These are phyloP conservation scores for Podarcis cretensis DNA, from an alignment of 2,113 vertebrate genomes.

Conservation along the genomic window DNA sequence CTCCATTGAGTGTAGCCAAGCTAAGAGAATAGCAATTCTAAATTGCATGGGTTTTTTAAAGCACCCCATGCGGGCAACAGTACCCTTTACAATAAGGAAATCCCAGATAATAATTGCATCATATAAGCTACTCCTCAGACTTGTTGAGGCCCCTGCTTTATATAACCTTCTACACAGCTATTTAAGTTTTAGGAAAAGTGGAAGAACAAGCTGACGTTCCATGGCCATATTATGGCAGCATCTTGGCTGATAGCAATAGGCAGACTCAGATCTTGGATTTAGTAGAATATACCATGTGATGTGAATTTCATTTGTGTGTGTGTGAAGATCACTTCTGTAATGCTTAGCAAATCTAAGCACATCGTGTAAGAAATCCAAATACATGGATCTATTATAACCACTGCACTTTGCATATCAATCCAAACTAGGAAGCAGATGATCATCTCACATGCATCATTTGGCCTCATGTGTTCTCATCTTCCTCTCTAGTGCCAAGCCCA, in stretches of 20 bases:
- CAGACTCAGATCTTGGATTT: neutral
- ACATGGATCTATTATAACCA: neutral
- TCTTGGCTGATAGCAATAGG: neutral
- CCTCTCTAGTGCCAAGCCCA: rapidly evolving
- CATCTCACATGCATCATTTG: neutral
- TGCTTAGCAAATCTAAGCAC: neutral
- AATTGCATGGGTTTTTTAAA: neutral
- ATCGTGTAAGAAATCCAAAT: neutral
- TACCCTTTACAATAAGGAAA: neutral
- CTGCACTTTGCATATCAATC: neutral
- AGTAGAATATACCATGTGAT: neutral
- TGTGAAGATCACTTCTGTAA: neutral
- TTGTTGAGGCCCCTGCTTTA: no score
- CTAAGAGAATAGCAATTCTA: neutral
- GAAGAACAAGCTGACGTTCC: neutral
- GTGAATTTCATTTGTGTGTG: neutral
- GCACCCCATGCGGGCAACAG: neutral
- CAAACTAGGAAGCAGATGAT: neutral
- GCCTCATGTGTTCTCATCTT: neutral
- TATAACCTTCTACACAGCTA: neutral
- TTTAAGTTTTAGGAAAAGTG: neutral
- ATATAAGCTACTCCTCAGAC: neutral
- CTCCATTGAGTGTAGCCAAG: neutral
- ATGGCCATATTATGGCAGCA: neutral
- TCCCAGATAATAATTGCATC: neutral